Base-by-base conservation (phyloP, 2,888 invertebrate genomes). In the Litoditis marina region DNA sequence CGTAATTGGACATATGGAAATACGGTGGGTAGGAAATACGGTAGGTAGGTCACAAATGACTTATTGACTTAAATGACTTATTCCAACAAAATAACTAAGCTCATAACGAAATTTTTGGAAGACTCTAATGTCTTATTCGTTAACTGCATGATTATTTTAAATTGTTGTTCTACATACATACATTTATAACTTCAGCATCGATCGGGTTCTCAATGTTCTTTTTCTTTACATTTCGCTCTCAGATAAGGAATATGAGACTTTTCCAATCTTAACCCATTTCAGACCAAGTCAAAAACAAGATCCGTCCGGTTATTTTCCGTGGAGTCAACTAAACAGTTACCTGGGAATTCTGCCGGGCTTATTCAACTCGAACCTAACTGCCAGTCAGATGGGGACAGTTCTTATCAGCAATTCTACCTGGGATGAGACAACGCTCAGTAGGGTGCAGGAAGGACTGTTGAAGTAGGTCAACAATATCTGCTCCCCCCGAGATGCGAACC, bases 231-330 rank as follows among this genome's bases (percentile, higher is more conserved):
- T n/a, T n/a, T n/a, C n/a, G n/a, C n/a, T n/a, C n/a, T n/a, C n/a
- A n/a, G n/a, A n/a, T n/a, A n/a, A n/a, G n/a, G n/a, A n/a, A n/a
- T n/a, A n/a, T n/a, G n/a, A n/a, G n/a, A n/a, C n/a, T n/a, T n/a
- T n/a, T n/a, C n/a, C n/a, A n/a, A n/a, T n/a, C n/a, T n/a, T n/a
- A n/a, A n/a, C n/a, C n/a, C n/a, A n/a, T n/a, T 60, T 28, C 19
- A 62, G 62, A 42, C 62, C 62, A n/a, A 39, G 34, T 19, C 25
- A 44, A n/a, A 62, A 62, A 51, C 34, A 49, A 25, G 62, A 62
- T 31, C 49, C 50, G 16, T 62, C 62, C 5, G 57, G 57, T 7
- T 62, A 56, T 22, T 62, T 62, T 32, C 57, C 49, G 5, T 62
- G 57, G 57, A 16, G 39, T 6, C 2, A 30, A 6, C 31, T 62